A percentile compares a stretch with the other conserved stretches of the same genome.
Conservation (phyloP, 2,797 vertebrate species). For the Falco cherrug region DNA sequence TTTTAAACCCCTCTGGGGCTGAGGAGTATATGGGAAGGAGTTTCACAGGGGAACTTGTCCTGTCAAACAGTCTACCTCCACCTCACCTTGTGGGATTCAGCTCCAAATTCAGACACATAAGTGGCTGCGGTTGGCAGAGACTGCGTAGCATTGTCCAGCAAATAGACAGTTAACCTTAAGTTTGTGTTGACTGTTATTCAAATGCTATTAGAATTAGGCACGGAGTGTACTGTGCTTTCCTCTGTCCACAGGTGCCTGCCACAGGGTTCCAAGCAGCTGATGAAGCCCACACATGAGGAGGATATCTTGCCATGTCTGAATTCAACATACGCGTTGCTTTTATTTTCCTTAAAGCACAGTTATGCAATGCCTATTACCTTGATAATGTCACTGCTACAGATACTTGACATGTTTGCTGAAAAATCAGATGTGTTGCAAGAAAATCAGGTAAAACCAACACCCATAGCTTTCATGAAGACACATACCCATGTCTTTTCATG, state of each 20-base stretch:
- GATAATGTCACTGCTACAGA: not conserved
- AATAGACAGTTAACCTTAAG: not conserved
- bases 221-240: not conserved
- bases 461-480: not conserved
- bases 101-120: not conserved
- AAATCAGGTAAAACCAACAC: not conserved
- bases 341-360: not conserved
- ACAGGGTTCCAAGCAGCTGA: not conserved
- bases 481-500: not conserved
- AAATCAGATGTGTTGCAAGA: not conserved
- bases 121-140: not conserved
- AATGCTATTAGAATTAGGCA: not conserved
- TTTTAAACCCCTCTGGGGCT: not conserved
- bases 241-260: not conserved
- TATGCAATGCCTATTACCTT: not conserved
- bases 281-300: not conserved
- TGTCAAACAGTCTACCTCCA: not conserved
- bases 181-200: not conserved
- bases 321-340: not conserved
- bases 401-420: not conserved
- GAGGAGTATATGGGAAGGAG: not conserved
- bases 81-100: not conserved
- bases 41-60: not conserved
- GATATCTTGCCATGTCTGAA: not conserved
- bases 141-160: not conserved